These are phyloP conservation scores for Agonopterix arenella DNA, from an alignment of 2,888 invertebrate species.

Conservation along the genomic window DNA sequence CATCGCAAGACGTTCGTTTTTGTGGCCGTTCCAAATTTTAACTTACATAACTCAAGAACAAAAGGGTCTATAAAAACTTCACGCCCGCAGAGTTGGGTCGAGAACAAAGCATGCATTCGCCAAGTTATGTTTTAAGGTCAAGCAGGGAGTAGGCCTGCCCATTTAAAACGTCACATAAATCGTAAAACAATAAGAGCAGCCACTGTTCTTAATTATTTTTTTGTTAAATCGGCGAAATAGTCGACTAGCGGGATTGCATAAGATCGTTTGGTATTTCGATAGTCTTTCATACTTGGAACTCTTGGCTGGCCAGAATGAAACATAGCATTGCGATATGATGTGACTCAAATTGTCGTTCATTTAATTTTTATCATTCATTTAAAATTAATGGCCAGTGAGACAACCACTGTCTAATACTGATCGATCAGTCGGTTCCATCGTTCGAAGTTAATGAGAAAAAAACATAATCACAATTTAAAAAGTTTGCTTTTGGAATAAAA, in stretches of 20 bases:
- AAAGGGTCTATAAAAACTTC: slow-evolving; percentile 53
- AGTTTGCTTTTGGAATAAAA: background rate
- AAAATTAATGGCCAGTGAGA: no score
- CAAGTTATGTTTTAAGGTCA: slow-evolving; percentile 51
- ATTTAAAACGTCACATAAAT: slow-evolving; percentile 69
- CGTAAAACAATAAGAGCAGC: slow-evolving; percentile 60
- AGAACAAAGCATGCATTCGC: slow-evolving; percentile 56
- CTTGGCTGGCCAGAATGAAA: no score
- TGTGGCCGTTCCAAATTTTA: slow-evolving; percentile 41
- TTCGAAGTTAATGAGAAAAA: no score
- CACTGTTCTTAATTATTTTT: slow-evolving; percentile 29
- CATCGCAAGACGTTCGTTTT: slow-evolving; percentile 40
- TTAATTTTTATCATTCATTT: no score
- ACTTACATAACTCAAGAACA: slow-evolving; percentile 69
- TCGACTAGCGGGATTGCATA: slow-evolving; percentile 48
- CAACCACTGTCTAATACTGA: no score
- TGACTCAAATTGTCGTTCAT: no score
- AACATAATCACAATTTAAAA: no score
- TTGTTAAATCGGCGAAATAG: slow-evolving; percentile 34
- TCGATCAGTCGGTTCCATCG: no score
- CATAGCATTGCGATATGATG: no score
- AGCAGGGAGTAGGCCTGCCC: slow-evolving; percentile 46
- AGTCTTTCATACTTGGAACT: background rate
- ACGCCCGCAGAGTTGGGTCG: slow-evolving; percentile 50
- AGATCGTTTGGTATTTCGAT: slow-evolving; percentile 31